phyloP scores from a whole-genome alignment of 2,888 invertebrate species.

The Cosmia trapezina region DNA sequence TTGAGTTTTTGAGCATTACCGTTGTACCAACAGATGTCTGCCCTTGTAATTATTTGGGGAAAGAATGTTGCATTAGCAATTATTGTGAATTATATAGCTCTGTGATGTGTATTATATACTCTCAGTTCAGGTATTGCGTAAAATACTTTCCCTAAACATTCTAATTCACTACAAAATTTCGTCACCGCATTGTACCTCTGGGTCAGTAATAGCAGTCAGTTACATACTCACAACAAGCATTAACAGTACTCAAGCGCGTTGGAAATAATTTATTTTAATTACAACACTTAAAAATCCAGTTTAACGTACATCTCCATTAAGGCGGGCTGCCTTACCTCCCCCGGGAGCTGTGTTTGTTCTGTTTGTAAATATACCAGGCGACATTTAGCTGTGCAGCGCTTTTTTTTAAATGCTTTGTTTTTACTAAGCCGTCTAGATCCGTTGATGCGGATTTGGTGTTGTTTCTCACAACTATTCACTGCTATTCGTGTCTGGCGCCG shows the following conservation, averaged over 20 bases:
- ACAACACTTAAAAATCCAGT: slow-evolving; percentile 75
- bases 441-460: not conserved
- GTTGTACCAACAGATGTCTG: slow-evolving; percentile 35
- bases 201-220: slow-evolving; percentile 23
- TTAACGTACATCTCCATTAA: slow-evolving; percentile 74
- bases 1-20: slow-evolving; percentile 12
- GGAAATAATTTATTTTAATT: slow-evolving; percentile 67
- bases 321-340: slow-evolving; percentile 56
- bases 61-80: not conserved
- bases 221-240: slow-evolving; percentile 38
- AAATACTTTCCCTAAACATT: too few relatives aligned
- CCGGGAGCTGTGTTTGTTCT: slow-evolving; percentile 51
- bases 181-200: not conserved
- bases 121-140: not conserved
- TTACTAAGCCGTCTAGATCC: not conserved
- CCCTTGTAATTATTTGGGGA: not conserved
- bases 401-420: slow-evolving; percentile 26
- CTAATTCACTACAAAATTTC: not conserved
- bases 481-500: too few relatives aligned
- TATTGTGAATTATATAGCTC: not conserved
- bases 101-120: not conserved
- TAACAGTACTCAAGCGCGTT: slow-evolving; percentile 39
- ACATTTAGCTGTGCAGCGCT: slow-evolving; percentile 58
- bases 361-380: slow-evolving; percentile 50
- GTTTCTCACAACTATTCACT: too few relatives aligned